A percentile compares a stretch with the other conserved stretches of the same genome.
These are phyloP conservation scores for Craterocephalus amniculus DNA, from an alignment of 2,797 vertebrate genomes.

Conservation along the genomic window DNA sequence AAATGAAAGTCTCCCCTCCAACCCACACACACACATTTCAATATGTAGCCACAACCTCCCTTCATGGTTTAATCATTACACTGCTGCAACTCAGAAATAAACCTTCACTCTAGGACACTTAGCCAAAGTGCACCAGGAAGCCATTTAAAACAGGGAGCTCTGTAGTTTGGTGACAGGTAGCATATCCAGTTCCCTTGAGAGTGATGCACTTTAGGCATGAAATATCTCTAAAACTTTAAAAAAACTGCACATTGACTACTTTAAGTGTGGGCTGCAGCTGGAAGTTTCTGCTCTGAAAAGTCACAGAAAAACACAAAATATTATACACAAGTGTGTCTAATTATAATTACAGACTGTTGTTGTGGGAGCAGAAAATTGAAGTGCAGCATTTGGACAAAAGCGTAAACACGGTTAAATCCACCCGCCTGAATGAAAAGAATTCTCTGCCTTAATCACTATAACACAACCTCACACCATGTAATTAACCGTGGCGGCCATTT, in stretches of 20 bases:
- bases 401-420: constrained; percentile 27
- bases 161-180: constrained; percentile 26
- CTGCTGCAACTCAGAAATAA: constrained; percentile 26
- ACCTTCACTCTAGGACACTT: constrained; percentile 57
- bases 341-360: neutral
- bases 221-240: constrained; percentile 49
- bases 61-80: constrained; percentile 73
- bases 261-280: constrained; percentile 9
- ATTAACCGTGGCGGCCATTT: constrained; percentile 62
- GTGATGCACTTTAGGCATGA: constrained; percentile 33
- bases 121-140: constrained; percentile 58
- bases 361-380: constrained; percentile 7
- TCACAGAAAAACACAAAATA: constrained; percentile 12
- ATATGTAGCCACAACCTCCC: constrained; percentile 28
- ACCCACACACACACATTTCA: neutral
- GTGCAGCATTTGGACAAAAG: constrained; percentile 20
- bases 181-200: constrained; percentile 58
- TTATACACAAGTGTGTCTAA: constrained; percentile 1
- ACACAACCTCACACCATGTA: constrained; percentile 42
- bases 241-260: constrained; percentile 7
- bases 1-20: constrained; percentile 52
- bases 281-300: constrained; percentile 19
- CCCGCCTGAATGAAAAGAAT: constrained; percentile 31
- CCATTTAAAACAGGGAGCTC: constrained; percentile 36
- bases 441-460: constrained; percentile 29